Conservation (phyloP, 1,140 invertebrate genomes). For the Caerostris extrusa region DNA sequence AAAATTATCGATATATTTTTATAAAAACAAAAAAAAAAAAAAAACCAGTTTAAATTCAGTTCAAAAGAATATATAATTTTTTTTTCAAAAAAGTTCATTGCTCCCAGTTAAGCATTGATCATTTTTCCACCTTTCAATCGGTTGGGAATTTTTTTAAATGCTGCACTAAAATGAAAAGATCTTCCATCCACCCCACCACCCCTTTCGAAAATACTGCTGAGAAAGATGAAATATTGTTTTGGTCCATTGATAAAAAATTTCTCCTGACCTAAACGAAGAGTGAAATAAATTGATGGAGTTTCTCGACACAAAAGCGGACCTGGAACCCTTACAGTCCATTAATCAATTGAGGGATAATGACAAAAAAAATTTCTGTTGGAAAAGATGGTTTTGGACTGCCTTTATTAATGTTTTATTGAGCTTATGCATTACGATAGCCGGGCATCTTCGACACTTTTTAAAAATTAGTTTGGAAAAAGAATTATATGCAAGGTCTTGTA, state of each 20-base stretch:
- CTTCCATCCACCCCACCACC: neutral
- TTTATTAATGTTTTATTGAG: slow-evolving; percentile 55
- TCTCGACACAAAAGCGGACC: neutral
- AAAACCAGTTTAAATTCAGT: neutral
- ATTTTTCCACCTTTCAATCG: neutral
- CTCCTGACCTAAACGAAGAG: slow-evolving; percentile 33
- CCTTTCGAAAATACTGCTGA: neutral
- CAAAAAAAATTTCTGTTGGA: neutral
- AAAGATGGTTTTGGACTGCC: slow-evolving; percentile 31
- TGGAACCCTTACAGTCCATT: slow-evolving; percentile 7
- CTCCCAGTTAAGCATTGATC: neutral
- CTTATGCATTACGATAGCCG: neutral
- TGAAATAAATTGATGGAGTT: slow-evolving; percentile 57
- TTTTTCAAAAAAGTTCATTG: neutral
- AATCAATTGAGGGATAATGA: slow-evolving; percentile 42
- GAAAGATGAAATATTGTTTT: slow-evolving; percentile 62
- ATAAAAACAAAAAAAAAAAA: neutral
- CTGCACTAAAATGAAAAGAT: neutral
- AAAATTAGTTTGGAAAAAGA: neutral
- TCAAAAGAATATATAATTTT: neutral
- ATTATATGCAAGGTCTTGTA: neutral
- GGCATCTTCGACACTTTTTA: neutral
- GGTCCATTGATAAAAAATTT: slow-evolving; percentile 53
- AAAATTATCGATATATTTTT: no score
- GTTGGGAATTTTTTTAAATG: neutral